A percentile compares a stretch with the other conserved stretches of the same genome.
Conservation (phyloP, 2,888 invertebrate species). For the Ochropacha duplaris region DNA sequence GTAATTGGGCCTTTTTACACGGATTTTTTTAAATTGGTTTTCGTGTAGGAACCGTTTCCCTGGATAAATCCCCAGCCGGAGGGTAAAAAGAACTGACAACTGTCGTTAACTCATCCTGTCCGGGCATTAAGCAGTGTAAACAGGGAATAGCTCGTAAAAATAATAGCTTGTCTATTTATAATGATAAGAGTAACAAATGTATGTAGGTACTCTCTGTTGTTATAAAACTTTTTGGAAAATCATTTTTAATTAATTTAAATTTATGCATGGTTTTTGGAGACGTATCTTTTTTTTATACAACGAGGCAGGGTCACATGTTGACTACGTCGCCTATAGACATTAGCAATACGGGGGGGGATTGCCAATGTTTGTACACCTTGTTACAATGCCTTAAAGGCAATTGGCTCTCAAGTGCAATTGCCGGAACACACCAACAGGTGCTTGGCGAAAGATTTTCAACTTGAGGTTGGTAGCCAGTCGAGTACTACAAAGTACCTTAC, state of each 20-base stretch:
- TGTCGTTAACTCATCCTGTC: conserved; percentile 76
- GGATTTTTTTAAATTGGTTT: conserved; percentile 47
- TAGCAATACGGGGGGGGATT: no score
- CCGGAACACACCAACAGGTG: no score
- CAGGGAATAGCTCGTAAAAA: conserved; percentile 66
- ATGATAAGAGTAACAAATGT: conserved; percentile 32
- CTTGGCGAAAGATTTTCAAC: no score
- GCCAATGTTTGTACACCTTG: no score
- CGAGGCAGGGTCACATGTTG: no score
- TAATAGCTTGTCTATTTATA: conserved; percentile 56
- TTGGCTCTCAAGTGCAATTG: no score
- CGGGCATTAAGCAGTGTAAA: conserved; percentile 68
- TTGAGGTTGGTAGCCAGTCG: no score
- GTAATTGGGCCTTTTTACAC: conserved; percentile 24
- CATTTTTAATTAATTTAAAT: neutral
- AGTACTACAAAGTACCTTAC: no score
- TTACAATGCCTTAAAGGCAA: no score
- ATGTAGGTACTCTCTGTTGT: neutral
- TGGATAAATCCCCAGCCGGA: conserved; percentile 56
- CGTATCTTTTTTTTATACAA: no score
- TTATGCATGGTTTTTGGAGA: neutral
- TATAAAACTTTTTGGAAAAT: neutral
- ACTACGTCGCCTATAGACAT: no score
- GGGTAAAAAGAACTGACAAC: conserved; percentile 73
- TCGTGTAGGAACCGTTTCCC: conserved; percentile 47